Evolutionary conservation across 2,888 invertebrate species (phyloP).

Genomic region (Apodemia zela): DNA sequence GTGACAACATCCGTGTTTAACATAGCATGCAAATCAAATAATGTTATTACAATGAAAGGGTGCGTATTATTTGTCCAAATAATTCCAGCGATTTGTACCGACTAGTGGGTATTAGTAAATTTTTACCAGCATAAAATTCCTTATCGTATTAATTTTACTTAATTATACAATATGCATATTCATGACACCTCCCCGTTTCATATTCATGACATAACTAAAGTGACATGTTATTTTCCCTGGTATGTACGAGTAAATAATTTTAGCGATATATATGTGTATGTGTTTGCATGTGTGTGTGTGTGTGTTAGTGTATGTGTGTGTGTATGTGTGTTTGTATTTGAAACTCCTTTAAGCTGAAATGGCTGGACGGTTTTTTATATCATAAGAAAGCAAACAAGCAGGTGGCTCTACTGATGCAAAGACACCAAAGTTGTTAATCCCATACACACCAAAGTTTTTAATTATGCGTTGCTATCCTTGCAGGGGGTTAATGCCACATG

Average conservation of each 20-base stretch:
- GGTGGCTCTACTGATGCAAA: no score
- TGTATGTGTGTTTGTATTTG: not conserved
- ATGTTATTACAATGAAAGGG: conserved; percentile 6
- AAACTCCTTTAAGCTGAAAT: not conserved
- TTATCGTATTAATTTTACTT: conserved; percentile 7
- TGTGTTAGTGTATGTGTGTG: not conserved
- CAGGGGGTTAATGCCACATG: no score
- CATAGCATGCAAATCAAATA: conserved; percentile 13
- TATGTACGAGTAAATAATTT: not conserved
- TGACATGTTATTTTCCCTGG: conserved; percentile 5
- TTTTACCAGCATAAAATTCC: conserved; percentile 9
- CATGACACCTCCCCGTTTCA: conserved; percentile 3
- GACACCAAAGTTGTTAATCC: no score
- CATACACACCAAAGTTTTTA: no score
- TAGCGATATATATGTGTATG: not conserved
- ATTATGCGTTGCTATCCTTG: no score
- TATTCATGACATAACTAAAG: conserved; percentile 4
- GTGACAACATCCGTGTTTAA: conserved; percentile 2
- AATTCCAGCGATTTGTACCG: not conserved
- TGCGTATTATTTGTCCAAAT: conserved; percentile 3
- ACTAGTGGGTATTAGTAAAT: not conserved
- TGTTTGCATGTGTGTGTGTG: not conserved
- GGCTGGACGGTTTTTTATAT: not conserved
- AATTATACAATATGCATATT: conserved; percentile 15
- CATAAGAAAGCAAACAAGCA: no score